phyloP scores from a whole-genome alignment of 2,888 invertebrate species.

The Odontocerum albicorne region DNA sequence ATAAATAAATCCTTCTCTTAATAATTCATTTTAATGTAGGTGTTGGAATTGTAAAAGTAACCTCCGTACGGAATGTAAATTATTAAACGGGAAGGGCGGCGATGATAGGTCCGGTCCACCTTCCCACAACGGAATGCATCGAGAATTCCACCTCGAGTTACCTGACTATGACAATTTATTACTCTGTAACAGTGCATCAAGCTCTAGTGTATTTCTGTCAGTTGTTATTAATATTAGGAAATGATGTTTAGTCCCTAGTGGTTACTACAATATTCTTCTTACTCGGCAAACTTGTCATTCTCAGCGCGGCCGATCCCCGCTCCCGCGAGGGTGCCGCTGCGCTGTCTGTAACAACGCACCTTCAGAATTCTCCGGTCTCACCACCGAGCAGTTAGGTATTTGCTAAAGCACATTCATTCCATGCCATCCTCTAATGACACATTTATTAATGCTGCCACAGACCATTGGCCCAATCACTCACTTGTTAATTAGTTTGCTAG shows the following conservation, averaged over 20 bases:
- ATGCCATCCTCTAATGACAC: no score
- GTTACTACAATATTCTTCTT: neutral
- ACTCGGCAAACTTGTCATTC: neutral
- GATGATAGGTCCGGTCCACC: no score
- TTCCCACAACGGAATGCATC: no score
- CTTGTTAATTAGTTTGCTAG: conserved; percentile 5
- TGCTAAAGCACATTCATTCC: conserved; percentile 10
- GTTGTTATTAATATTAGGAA: conserved; percentile 10
- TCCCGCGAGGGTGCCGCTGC: neutral
- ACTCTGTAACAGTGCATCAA: conserved; percentile 4
- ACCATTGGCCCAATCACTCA: neutral
- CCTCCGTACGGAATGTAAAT: no score
- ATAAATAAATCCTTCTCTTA: conserved; percentile 17
- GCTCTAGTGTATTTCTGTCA: conserved; percentile 1
- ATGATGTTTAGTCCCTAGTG: conserved; percentile 19
- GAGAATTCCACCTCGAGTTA: conserved; percentile 9
- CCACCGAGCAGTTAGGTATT: neutral
- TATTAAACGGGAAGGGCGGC: no score
- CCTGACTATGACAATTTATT: conserved; percentile 14
- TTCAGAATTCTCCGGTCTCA: conserved; percentile 1
- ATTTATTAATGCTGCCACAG: neutral
- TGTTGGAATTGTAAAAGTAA: conserved; percentile 26
- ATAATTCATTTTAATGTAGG: conserved; percentile 21
- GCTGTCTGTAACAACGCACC: neutral
- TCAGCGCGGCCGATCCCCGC: neutral